Percentiles rank a stretch among this genome's conserved stretches.
phyloP scores from a whole-genome alignment of 1,140 invertebrate genomes.

The Drosophila asahinai region DNA sequence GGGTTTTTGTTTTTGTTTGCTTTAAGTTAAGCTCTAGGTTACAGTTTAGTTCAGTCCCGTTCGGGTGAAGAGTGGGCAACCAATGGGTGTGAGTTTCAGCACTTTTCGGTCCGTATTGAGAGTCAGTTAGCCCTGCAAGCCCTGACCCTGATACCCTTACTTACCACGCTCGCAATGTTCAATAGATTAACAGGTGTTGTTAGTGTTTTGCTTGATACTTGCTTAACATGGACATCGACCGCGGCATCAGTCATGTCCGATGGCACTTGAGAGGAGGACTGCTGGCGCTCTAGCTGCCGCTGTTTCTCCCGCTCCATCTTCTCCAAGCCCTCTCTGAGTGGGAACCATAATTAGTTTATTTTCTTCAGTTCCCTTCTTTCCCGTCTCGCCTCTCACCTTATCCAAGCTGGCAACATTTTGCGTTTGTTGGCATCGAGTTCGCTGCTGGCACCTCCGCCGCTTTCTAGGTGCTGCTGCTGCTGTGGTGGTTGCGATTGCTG shows the following conservation, averaged over 20 bases:
- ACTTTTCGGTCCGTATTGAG: conserved; percentile 33
- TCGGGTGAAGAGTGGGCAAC: conserved; percentile 16
- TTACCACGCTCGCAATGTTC: conserved; percentile 76
- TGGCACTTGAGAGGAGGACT: conserved; percentile 87
- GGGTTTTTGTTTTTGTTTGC: conserved; percentile 6
- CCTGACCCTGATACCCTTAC: conserved; percentile 40
- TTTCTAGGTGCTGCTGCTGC: conserved; percentile 10
- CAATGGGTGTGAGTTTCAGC: conserved; percentile 28
- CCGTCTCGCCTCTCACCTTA: conserved; percentile 84
- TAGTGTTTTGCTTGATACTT: conserved; percentile 82
- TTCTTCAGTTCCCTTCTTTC: no score
- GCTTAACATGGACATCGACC: conserved; percentile 59
- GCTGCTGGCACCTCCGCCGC: conserved; percentile 8
- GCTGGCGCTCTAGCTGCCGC: conserved; percentile 92
- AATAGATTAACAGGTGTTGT: conserved; percentile 78
- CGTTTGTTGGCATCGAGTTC: conserved; percentile 94
- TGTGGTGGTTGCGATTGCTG: conserved; percentile 32
- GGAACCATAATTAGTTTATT: neutral
- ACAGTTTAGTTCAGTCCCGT: conserved; percentile 29
- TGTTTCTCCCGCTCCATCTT: conserved; percentile 99
- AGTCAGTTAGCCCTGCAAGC: conserved; percentile 34
- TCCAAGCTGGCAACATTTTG: conserved; percentile 97
- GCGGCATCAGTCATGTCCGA: conserved; percentile 20
- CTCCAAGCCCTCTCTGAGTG: conserved; percentile 89
- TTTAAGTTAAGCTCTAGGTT: neutral